Base-by-base conservation (phyloP, 2,888 invertebrate genomes). In the Habroteleia sp. region DNA sequence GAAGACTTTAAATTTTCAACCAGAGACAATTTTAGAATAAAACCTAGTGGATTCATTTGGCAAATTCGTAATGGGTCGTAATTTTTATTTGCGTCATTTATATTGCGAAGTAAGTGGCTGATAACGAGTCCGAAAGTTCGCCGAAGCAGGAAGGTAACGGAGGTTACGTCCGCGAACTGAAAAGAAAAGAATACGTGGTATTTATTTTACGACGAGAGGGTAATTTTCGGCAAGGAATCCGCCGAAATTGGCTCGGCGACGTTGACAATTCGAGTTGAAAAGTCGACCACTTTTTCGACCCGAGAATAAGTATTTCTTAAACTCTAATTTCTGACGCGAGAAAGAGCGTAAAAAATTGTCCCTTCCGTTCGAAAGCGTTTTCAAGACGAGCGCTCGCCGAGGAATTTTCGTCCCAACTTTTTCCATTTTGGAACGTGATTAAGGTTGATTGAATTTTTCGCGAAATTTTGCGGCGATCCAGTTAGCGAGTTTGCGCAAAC, bases 131-230 rank as follows among this genome's bases (percentile, higher is more conserved):
- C 35, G 50, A 73, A 73, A 66, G 25, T 73, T 54, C 37, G 60
- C n/a, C 33, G 42, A 20, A 62, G 35, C 23, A 29, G 41, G 33
- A 54, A 48, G 60, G 71, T 33, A 37, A 46, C 60, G 29, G 44
- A 58, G 62, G 52, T 48, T 71, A 54, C 44, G 44, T 46, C 14
- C 20, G 39, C 20, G 52, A 41, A 56, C 56, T 41, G 56, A 63
- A 56, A 63, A 42, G 71, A 72, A 72, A 56, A 37, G 48, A 33
- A 25, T 41, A 14, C 62, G 50, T 44, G 71, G 50, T 66, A 56
- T 62, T 76, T 68, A 71, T 72, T 78, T 76, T 56, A 73, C 73
- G 66, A 65, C 48, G 39, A 11, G 33, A 41, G 50, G 56, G 42
- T 50, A 65, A 72, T 58, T 72, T 62, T 58, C 35, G 42, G 23